phyloP scores from a whole-genome alignment of 2,797 vertebrate species.

The Parambassis ranga region DNA sequence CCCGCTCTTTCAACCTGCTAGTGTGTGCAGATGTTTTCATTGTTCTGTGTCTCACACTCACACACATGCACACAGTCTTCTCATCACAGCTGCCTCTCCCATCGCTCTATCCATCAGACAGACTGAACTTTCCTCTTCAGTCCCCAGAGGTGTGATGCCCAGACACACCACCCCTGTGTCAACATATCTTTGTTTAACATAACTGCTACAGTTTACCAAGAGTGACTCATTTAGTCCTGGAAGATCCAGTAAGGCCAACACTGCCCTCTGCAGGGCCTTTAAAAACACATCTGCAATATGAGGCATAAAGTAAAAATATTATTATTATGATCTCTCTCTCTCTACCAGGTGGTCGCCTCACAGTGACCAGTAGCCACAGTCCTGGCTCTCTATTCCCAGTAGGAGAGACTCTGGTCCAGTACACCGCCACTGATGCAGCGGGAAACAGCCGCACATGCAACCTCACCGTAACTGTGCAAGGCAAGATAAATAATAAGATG shows the following conservation, averaged over 20 bases:
- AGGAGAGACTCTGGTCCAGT: conserved; percentile 88
- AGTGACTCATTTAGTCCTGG: conserved; percentile 51
- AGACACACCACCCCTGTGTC: conserved; percentile 56
- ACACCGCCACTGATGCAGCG: conserved; percentile 88
- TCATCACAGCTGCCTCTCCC: conserved; percentile 12
- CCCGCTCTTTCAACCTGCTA: conserved; percentile 11
- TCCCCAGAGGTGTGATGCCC: conserved; percentile 47
- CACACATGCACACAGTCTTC: conserved; percentile 12
- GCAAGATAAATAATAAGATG: conserved; percentile 58
- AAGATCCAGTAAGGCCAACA: conserved; percentile 24
- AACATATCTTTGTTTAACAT: conserved; percentile 58
- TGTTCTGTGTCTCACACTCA: conserved; percentile 1
- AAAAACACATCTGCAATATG: not conserved
- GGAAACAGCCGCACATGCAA: conserved; percentile 94
- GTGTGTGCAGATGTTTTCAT: conserved; percentile 23
- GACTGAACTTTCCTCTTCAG: conserved; percentile 46
- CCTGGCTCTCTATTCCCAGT: conserved; percentile 87
- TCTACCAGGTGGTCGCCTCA: conserved; percentile 81
- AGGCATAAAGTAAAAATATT: no score
- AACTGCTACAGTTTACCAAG: conserved; percentile 27
- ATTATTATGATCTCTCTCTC: not conserved
- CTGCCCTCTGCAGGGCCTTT: conserved; percentile 66
- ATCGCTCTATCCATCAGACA: conserved; percentile 26
- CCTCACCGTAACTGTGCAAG: conserved; percentile 89
- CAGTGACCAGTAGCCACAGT: conserved; percentile 83